A percentile compares a stretch with the other conserved stretches of the same genome.
phyloP scores from a whole-genome alignment of 2,888 invertebrate species.

The Mythimna vitellina region DNA sequence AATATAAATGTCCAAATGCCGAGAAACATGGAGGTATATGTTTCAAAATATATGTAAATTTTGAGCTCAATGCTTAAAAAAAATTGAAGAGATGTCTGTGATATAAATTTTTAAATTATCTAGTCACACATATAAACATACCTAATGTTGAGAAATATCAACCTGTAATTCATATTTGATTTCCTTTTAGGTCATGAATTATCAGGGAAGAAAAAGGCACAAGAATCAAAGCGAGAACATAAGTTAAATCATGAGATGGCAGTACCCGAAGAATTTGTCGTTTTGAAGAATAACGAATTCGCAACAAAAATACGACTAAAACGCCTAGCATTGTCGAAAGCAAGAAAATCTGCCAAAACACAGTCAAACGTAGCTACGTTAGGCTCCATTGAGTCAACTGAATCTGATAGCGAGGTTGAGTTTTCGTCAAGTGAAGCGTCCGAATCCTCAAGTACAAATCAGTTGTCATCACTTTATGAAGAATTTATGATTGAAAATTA shows the following conservation, averaged over 20 bases:
- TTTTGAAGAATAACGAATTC: not conserved
- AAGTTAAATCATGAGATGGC: not conserved
- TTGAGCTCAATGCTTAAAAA: not conserved
- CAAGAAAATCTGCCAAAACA: not conserved
- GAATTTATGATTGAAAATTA: not conserved
- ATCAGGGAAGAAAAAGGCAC: not conserved
- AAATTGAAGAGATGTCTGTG: not conserved
- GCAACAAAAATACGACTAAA: not conserved
- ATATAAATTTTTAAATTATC: not conserved
- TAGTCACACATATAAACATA: not conserved
- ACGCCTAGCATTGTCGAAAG: not conserved
- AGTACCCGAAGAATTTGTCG: not conserved
- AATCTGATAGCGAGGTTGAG: not conserved
- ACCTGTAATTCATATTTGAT: not conserved
- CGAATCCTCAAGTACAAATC: not conserved
- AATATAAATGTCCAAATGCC: not conserved
- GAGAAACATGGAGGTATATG: not conserved
- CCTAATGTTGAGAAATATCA: not conserved
- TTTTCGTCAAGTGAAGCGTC: not conserved
- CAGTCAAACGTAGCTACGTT: not conserved
- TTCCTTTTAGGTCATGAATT: not conserved
- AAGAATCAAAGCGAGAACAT: not conserved
- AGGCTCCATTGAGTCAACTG: not conserved
- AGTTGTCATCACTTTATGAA: not conserved
- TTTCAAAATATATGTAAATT: not conserved